phyloP scores from a whole-genome alignment of 2,113 vertebrate genomes.

The Paratilapia polleni region DNA sequence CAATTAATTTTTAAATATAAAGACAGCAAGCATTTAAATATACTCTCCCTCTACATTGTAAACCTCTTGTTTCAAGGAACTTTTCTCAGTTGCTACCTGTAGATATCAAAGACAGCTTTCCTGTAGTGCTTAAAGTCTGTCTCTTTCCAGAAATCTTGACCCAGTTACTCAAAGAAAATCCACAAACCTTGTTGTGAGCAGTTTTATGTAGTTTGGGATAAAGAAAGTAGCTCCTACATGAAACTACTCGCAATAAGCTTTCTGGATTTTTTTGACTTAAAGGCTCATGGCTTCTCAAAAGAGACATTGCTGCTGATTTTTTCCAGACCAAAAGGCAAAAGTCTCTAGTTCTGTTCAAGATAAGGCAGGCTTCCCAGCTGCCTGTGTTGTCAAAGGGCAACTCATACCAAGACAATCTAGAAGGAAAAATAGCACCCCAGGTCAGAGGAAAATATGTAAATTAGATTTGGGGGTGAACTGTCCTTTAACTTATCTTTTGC shows the following conservation, averaged over 20 bases:
- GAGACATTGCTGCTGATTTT: too few species aligned
- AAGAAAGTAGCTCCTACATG: background rate
- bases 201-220: background rate
- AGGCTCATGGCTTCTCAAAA: too few species aligned
- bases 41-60: background rate
- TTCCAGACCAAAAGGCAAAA: too few species aligned
- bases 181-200: background rate
- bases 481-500: background rate
- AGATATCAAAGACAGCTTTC: background rate
- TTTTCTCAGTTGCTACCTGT: background rate
- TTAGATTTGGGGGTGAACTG: too few species aligned
- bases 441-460: too few species aligned
- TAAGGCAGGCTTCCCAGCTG: too few species aligned
- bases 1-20: background rate
- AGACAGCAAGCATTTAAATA: background rate
- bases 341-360: background rate
- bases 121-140: too few species aligned
- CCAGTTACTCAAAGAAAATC: accelerated
- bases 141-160: too few species aligned
- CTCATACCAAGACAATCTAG: background rate
- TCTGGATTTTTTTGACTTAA: background rate
- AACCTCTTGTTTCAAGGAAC: background rate
- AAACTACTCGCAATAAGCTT: background rate
- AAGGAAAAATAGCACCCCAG: background rate
- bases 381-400: background rate